These are phyloP conservation scores for Dryobates pubescens DNA, from an alignment of 2,797 vertebrate species.

Conservation along the genomic window DNA sequence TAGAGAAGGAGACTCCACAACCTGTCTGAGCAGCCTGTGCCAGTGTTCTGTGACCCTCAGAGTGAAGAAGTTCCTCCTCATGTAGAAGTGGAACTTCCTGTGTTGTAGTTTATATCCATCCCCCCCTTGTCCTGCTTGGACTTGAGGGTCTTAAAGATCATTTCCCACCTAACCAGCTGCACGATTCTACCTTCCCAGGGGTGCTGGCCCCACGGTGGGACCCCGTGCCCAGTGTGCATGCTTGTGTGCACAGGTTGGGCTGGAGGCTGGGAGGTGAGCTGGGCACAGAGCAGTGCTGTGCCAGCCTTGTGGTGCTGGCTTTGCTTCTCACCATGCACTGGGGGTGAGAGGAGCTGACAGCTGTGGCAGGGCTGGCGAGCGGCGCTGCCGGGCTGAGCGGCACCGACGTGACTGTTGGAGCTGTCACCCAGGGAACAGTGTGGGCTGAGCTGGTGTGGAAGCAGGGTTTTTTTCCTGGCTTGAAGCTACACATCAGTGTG, in stretches of 20 bases:
- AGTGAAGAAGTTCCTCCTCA: too few relatives aligned
- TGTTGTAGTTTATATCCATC: too few relatives aligned
- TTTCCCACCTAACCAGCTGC: too few relatives aligned
- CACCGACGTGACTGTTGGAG: not conserved
- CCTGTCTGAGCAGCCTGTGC: too few relatives aligned
- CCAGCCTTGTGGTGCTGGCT: not conserved
- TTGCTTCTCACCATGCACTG: fast-evolving
- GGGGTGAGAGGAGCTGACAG: not conserved
- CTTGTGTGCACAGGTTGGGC: fast-evolving
- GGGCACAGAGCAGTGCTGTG: not conserved
- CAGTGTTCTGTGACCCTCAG: too few relatives aligned
- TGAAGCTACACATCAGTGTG: not conserved
- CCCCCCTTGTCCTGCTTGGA: too few relatives aligned
- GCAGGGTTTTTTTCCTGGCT: not conserved
- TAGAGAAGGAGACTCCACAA: too few relatives aligned
- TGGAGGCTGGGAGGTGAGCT: not conserved
- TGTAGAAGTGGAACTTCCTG: too few relatives aligned
- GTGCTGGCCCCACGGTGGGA: not conserved
- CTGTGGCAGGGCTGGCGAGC: not conserved
- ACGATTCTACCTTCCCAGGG: not conserved
- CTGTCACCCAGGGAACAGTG: not conserved
- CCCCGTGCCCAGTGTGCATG: fast-evolving
- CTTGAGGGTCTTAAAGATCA: too few relatives aligned
- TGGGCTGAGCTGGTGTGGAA: not conserved
- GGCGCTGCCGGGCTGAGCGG: not conserved